phyloP scores from a whole-genome alignment of 2,888 invertebrate species.

The Syrista parreyssii region DNA sequence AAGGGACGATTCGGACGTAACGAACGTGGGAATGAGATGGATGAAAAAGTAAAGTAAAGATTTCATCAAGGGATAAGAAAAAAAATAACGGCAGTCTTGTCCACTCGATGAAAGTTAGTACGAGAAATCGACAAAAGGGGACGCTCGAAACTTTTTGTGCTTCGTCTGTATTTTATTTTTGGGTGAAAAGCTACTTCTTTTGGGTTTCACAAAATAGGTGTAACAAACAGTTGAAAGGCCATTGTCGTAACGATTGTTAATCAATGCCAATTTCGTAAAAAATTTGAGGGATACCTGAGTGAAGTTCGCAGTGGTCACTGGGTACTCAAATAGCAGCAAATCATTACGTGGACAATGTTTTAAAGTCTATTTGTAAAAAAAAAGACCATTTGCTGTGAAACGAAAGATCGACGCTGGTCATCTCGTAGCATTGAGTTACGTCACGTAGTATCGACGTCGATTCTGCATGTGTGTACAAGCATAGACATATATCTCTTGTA shows the following conservation, averaged over 20 bases:
- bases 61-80: neutral
- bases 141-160: neutral
- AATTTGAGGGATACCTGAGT: neutral
- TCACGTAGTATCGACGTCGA: neutral
- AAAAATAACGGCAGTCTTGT: neutral
- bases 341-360: conserved; percentile 34
- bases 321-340: neutral
- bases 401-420: conserved; percentile 26
- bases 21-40: neutral
- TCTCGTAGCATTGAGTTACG: neutral
- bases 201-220: neutral
- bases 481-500: neutral
- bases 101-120: neutral
- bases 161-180: neutral
- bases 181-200: neutral
- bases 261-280: neutral
- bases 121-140: neutral
- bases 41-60: neutral
- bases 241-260: neutral
- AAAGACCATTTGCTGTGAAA: conserved; percentile 44
- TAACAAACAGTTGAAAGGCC: neutral
- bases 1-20: neutral
- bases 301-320: neutral
- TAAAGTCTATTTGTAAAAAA: conserved; percentile 25
- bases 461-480: neutral